Percentiles rank a stretch among this genome's conserved stretches.
phyloP scores from a whole-genome alignment of 2,113 vertebrate species.

The Dipodomys ordii region DNA sequence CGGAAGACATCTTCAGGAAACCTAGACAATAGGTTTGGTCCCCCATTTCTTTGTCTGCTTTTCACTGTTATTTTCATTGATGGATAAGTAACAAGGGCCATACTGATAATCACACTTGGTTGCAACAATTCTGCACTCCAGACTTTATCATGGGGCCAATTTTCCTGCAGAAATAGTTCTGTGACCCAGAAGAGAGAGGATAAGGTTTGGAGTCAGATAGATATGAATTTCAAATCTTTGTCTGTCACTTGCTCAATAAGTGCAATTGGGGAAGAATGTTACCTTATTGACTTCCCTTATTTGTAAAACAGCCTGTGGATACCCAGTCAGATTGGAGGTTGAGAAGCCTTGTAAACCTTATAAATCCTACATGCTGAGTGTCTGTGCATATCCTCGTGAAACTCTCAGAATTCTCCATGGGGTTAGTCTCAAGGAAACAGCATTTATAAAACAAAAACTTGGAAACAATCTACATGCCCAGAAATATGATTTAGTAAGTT shows the following conservation, averaged over 20 bases:
- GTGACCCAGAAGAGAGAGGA: constrained; percentile 6
- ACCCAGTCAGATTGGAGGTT: neutral
- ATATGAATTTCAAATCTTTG: constrained; percentile 55
- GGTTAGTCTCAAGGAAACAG: neutral
- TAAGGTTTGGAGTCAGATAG: constrained; percentile 31
- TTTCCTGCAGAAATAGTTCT: constrained; percentile 27
- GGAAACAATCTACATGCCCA: neutral
- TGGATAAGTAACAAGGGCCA: constrained; percentile 22
- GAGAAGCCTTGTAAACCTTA: neutral
- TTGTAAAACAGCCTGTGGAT: constrained; percentile 48
- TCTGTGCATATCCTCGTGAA: neutral
- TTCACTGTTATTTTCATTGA: constrained; percentile 49
- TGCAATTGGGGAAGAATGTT: constrained; percentile 41
- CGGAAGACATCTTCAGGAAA: constrained; percentile 43
- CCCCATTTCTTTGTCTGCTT: constrained; percentile 39
- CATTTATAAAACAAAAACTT: neutral
- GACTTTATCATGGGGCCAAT: constrained; percentile 51
- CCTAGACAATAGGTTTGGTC: neutral
- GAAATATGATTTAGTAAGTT: neutral
- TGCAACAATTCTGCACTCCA: constrained; percentile 16
- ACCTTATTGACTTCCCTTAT: constrained; percentile 43
- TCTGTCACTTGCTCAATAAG: constrained; percentile 33
- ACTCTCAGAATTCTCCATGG: neutral
- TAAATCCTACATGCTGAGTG: constrained; percentile 25
- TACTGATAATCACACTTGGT: constrained; percentile 11